These are phyloP conservation scores for Vulpes ferrilata DNA, from an alignment of 2,113 vertebrate species.

Conservation along the genomic window DNA sequence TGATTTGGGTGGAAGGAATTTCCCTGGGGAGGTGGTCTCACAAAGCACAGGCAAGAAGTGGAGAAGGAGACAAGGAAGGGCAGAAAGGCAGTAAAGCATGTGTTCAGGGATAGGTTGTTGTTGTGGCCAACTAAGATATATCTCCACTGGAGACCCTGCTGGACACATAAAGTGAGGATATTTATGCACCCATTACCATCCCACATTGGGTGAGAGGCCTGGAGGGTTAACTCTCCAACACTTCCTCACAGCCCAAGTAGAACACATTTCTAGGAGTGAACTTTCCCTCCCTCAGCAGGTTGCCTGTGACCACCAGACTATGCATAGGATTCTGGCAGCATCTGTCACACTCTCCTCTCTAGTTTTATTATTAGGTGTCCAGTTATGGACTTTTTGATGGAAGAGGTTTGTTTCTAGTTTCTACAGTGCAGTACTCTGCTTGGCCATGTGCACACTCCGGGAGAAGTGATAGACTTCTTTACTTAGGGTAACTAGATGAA, in stretches of 20 bases:
- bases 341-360: neutral
- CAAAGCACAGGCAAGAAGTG: neutral
- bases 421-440: neutral
- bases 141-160: neutral
- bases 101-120: neutral
- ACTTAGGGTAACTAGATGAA: neutral
- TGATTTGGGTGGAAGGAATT: neutral
- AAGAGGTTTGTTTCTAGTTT: neutral
- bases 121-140: neutral
- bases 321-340: fast-evolving
- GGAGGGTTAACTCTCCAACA: no score
- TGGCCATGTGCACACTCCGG: neutral
- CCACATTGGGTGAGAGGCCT: neutral
- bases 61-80: neutral
- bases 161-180: neutral
- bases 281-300: neutral
- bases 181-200: neutral
- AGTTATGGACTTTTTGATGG: neutral
- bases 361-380: neutral
- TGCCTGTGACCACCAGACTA: neutral
- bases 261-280: neutral
- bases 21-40: neutral
- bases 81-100: neutral
- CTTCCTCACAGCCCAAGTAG: neutral
- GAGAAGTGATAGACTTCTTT: neutral